Conservation (phyloP, 2,797 vertebrate species). For the Squalus acanthias region DNA sequence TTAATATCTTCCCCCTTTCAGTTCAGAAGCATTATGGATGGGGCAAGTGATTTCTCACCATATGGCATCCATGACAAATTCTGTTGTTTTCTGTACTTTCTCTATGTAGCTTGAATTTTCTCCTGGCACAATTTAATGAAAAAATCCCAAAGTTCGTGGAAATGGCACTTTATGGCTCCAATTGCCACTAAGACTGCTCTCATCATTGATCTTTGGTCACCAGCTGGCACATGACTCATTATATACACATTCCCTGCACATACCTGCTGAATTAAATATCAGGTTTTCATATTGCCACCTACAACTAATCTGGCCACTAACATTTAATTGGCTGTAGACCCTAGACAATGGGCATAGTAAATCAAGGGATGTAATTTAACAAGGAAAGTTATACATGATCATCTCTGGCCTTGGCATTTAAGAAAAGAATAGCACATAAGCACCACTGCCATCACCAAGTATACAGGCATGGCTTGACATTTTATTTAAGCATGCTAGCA, state of each 20-base stretch:
- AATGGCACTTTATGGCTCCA: neutral
- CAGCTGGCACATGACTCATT: neutral
- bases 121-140: neutral
- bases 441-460: neutral
- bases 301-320: neutral
- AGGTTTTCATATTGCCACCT: neutral
- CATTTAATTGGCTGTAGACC: neutral
- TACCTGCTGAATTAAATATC: neutral
- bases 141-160: neutral
- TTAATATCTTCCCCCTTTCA: neutral
- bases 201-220: neutral
- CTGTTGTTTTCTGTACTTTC: neutral
- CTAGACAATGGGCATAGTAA: neutral
- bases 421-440: neutral
- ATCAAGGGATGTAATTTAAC: neutral
- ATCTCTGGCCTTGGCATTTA: neutral
- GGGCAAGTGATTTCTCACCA: neutral
- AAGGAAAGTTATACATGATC: neutral
- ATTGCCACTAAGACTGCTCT: neutral
- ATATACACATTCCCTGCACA: neutral
- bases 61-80: neutral
- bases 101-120: neutral
- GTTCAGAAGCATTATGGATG: neutral
- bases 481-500: neutral
- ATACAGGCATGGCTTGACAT: neutral